These are phyloP conservation scores for Phodopus roborovskii DNA, from an alignment of 2,113 vertebrate genomes.

Conservation along the genomic window DNA sequence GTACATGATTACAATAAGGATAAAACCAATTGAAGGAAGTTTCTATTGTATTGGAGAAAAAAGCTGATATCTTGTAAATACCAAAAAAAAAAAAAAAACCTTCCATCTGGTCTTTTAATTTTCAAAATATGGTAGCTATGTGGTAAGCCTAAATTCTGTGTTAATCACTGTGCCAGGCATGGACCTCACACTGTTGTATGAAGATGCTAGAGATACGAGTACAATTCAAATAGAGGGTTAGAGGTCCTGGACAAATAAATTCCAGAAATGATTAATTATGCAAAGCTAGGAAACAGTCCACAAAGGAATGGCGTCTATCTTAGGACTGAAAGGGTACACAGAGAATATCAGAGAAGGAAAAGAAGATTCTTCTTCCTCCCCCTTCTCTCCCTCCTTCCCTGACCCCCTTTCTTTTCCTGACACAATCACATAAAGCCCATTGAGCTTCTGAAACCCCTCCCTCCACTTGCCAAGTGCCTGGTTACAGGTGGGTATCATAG, in stretches of 20 bases:
- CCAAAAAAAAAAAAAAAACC: constrained; percentile 60
- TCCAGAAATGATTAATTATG: background rate
- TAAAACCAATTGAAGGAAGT: background rate
- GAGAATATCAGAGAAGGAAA: background rate
- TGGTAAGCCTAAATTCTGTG: constrained; percentile 13
- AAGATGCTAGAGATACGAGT: background rate
- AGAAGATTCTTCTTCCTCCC: background rate
- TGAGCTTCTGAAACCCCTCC: background rate
- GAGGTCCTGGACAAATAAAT: background rate
- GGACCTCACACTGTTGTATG: background rate
- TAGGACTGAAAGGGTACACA: background rate
- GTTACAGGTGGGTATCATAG: no score
- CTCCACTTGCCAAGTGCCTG: background rate
- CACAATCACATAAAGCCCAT: background rate
- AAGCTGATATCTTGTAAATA: constrained; percentile 4
- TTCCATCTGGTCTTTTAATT: constrained; percentile 17
- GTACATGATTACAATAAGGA: constrained; percentile 3
- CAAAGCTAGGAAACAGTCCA: background rate
- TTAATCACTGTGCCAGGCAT: background rate
- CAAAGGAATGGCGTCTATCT: background rate
- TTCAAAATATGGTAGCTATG: constrained; percentile 16
- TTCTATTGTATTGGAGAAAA: constrained; percentile 34
- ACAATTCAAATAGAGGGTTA: background rate
- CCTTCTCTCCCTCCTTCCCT: background rate
- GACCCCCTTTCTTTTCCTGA: background rate